These are phyloP conservation scores for Lates japonicus DNA, from an alignment of 2,797 vertebrate species.

Conservation along the genomic window DNA sequence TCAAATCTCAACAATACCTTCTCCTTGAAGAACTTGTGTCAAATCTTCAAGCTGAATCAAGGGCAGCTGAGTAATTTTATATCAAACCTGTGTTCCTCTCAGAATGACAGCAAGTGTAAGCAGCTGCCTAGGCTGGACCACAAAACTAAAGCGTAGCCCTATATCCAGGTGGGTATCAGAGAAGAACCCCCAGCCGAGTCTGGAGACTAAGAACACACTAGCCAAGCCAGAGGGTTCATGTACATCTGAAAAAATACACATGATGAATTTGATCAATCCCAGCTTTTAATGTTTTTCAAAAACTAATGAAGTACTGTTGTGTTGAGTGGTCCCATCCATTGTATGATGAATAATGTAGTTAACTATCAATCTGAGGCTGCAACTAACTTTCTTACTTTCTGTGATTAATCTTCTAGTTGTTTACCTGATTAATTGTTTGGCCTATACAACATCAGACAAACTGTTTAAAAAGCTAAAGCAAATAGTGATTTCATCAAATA, in stretches of 20 bases:
- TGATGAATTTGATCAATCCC: too few species aligned
- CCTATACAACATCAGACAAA: not conserved
- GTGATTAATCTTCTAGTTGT: not conserved
- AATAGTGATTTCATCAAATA: too few species aligned
- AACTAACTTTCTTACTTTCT: not conserved
- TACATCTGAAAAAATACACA: not conserved
- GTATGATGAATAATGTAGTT: not conserved
- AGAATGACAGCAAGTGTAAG: constrained; percentile 86
- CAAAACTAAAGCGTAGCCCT: constrained; percentile 78
- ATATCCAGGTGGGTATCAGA: constrained; percentile 31
- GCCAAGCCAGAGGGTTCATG: not conserved
- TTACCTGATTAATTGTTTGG: not conserved
- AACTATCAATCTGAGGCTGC: not conserved
- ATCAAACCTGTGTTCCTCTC: constrained; percentile 82
- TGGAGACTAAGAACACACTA: constrained; percentile 87
- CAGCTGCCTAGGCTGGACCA: constrained; percentile 91
- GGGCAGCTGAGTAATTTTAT: constrained; percentile 91
- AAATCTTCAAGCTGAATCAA: constrained; percentile 93
- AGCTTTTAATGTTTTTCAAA: too few species aligned
- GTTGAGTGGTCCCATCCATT: not conserved
- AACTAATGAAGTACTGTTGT: too few species aligned
- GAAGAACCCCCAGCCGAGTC: constrained; percentile 78
- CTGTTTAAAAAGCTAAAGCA: too few species aligned
- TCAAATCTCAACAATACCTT: constrained; percentile 84
- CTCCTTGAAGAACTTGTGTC: constrained; percentile 90